Evolutionary conservation across 2,797 vertebrate species (phyloP).

Genomic region (Synanceia verrucosa): DNA sequence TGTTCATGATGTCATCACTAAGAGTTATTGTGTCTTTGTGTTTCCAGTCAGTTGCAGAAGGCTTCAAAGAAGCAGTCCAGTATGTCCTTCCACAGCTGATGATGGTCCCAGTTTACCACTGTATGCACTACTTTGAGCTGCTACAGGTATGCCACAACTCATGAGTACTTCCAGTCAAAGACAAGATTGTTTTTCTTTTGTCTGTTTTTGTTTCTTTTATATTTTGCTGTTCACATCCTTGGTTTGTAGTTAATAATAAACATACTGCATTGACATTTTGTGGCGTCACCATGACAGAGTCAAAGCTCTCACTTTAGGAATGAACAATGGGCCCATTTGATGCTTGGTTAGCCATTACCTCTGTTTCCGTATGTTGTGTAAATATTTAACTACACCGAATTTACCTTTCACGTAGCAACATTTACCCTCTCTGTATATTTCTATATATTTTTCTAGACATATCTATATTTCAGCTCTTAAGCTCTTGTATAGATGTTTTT

Average conservation of each 20-base stretch:
- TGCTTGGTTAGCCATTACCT: not conserved
- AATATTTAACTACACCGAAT: not conserved
- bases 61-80: constrained; percentile 96
- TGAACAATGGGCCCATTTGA: not conserved
- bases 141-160: constrained; percentile 86
- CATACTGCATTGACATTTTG: not conserved
- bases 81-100: constrained; percentile 97
- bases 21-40: constrained; percentile 13
- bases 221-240: not conserved
- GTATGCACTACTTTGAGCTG: constrained; percentile 98
- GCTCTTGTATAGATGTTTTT: not conserved
- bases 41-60: constrained; percentile 91
- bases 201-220: not conserved
- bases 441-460: not conserved
- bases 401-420: too few relatives aligned
- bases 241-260: not conserved
- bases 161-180: not conserved
- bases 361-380: not conserved
- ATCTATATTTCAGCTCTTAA: too few relatives aligned
- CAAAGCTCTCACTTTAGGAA: not conserved
- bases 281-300: not conserved
- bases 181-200: not conserved
- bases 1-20: not conserved
- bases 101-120: constrained; percentile 97
- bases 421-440: not conserved